Evolutionary conservation across 92 coral and sea anemone species (phyloP).

Genomic region (Montipora capitata): DNA sequence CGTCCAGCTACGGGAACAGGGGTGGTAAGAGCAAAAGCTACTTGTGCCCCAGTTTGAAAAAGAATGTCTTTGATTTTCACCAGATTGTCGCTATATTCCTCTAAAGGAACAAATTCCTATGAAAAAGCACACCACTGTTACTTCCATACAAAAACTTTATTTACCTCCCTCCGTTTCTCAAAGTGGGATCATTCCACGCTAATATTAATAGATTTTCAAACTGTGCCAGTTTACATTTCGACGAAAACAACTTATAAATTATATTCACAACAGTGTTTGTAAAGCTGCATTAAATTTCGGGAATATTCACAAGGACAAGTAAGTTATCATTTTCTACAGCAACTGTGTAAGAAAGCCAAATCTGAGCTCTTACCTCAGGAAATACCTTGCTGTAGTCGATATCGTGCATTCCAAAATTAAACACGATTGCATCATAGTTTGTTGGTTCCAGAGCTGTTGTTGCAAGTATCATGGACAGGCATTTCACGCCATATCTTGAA

Average conservation of each 20-base stretch:
- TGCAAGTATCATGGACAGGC: slow-evolving; percentile 87
- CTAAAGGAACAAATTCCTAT: slow-evolving; percentile 74
- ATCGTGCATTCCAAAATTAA: slow-evolving; percentile 97
- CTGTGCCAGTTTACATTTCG: no score
- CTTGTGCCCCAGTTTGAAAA: slow-evolving; percentile 74
- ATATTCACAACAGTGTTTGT: no score
- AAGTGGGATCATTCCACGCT: no score
- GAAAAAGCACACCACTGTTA: background rate
- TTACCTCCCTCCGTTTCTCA: no score
- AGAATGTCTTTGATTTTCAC: slow-evolving; percentile 66
- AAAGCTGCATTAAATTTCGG: no score
- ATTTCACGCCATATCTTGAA: slow-evolving; percentile 84
- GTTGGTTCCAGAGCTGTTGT: slow-evolving; percentile 87
- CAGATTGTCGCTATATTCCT: slow-evolving; percentile 77
- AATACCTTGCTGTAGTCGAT: slow-evolving; percentile 84
- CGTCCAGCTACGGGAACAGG: slow-evolving; percentile 71
- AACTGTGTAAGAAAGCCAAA: background rate
- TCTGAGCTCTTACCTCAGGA: slow-evolving; percentile 75
- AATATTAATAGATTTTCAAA: no score
- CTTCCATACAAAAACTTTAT: no score
- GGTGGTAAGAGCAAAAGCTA: slow-evolving; percentile 86
- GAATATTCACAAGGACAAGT: no score
- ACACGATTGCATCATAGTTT: slow-evolving; percentile 87
- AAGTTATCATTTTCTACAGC: no score
- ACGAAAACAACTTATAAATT: no score